These are phyloP conservation scores for Sandelia bainsii DNA, from an alignment of 2,797 vertebrate species.

Conservation along the genomic window DNA sequence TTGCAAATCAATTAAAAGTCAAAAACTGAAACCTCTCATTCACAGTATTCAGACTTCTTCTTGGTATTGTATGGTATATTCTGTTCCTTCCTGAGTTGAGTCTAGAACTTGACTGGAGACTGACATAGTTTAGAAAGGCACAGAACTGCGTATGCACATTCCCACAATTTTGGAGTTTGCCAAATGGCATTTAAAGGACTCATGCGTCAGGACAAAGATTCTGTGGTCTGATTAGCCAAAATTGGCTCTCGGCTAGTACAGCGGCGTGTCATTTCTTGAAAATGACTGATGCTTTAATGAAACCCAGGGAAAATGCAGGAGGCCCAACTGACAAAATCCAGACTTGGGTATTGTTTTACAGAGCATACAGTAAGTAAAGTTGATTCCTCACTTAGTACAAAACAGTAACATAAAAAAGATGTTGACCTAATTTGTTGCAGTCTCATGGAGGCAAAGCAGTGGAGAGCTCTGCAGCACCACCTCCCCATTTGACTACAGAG, in stretches of 20 bases:
- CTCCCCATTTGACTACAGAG: slow-evolving; percentile 16
- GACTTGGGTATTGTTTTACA: slow-evolving; percentile 25
- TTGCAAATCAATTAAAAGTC: too few relatives aligned
- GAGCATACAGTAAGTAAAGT: slow-evolving; percentile 10
- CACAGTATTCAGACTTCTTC: too few relatives aligned
- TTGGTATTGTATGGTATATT: too few relatives aligned
- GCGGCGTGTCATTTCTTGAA: slow-evolving; percentile 28
- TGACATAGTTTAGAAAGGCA: too few relatives aligned
- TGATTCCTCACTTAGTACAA: slow-evolving; percentile 17
- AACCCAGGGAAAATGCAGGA: slow-evolving; percentile 25
- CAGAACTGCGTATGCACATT: too few relatives aligned
- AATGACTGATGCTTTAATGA: slow-evolving; percentile 33
- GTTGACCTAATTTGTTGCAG: slow-evolving; percentile 35
- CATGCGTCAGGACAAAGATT: too few relatives aligned
- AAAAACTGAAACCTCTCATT: too few relatives aligned
- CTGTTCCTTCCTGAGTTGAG: too few relatives aligned
- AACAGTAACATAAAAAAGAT: slow-evolving; percentile 25
- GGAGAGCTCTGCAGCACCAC: slow-evolving; percentile 32
- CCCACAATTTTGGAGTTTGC: too few relatives aligned
- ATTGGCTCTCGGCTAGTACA: neutral
- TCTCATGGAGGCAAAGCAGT: slow-evolving; percentile 1
- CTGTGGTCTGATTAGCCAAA: too few relatives aligned
- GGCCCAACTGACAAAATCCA: slow-evolving; percentile 13
- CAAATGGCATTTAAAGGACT: too few relatives aligned
- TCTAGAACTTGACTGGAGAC: too few relatives aligned